These are phyloP conservation scores for Hippolais icterina DNA, from an alignment of 2,113 vertebrate genomes.

Conservation along the genomic window DNA sequence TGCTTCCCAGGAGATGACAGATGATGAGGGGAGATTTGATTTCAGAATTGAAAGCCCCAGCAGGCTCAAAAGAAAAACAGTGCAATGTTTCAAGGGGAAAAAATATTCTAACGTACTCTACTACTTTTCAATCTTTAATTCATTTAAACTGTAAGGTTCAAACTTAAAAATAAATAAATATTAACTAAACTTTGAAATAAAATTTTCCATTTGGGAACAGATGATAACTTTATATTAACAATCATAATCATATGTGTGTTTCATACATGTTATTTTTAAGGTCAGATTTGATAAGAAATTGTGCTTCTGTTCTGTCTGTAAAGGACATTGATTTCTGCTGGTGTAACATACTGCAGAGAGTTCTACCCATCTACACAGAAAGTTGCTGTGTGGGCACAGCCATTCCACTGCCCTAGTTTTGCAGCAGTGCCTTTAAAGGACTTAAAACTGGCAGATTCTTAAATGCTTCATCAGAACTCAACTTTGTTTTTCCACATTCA, in stretches of 20 bases:
- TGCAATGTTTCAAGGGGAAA: not conserved
- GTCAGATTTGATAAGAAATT: not conserved
- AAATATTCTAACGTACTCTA: not conserved
- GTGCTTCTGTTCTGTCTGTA: not conserved
- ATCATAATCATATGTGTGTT: not conserved
- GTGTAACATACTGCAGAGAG: accelerated
- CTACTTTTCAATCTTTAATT: not conserved
- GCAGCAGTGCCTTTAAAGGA: not conserved
- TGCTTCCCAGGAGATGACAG: not conserved
- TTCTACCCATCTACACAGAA: not conserved
- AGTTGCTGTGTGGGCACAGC: not conserved
- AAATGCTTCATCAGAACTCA: not conserved
- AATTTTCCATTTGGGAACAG: not conserved
- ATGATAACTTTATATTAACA: not conserved
- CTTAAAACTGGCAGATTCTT: not conserved
- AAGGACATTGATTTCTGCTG: not conserved
- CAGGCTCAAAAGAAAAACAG: not conserved
- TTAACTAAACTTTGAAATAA: not conserved
- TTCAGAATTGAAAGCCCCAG: not conserved
- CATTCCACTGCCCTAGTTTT: not conserved
- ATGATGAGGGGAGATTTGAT: not conserved
- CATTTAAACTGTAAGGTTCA: accelerated
- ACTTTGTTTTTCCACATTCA: not conserved
- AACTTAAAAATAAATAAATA: not conserved
- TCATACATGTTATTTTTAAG: not conserved